Evolutionary conservation across 2,797 vertebrate species (phyloP).

Genomic region (Leucoraja ocellata): DNA sequence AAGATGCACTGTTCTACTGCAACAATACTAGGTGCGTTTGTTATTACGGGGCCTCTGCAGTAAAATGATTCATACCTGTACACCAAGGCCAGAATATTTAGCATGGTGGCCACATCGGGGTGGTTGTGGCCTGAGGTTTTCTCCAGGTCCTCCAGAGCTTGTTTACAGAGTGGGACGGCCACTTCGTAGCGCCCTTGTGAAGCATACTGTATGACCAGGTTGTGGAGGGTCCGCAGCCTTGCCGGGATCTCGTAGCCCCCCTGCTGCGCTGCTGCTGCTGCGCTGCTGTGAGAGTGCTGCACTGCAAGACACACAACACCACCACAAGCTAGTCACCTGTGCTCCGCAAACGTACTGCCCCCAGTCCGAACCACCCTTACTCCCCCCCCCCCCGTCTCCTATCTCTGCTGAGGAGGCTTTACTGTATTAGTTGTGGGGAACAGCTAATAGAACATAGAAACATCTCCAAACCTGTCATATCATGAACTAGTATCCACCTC

Average conservation of each 20-base stretch:
- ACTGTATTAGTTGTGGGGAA: background rate
- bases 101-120: conserved; percentile 82
- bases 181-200: conserved; percentile 82
- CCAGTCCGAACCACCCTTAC: background rate
- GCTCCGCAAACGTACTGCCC: background rate
- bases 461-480: no score
- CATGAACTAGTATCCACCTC: no score
- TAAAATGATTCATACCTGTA: conserved; percentile 62
- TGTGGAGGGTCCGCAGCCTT: conserved; percentile 76
- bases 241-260: conserved; percentile 80
- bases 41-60: no score
- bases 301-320: conserved; percentile 48
- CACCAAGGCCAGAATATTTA: conserved; percentile 79
- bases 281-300: conserved; percentile 54
- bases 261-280: conserved; percentile 65
- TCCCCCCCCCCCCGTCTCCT: no score
- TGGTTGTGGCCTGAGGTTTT: conserved; percentile 81
- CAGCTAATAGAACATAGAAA: no score
- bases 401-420: background rate
- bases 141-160: conserved; percentile 81
- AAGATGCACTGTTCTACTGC: no score
- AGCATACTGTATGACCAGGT: conserved; percentile 82
- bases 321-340: background rate
- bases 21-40: no score
- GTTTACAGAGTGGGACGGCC: conserved; percentile 78